Conservation (phyloP, 1,140 invertebrate genomes). For the Maconellicoccus hirsutus region DNA sequence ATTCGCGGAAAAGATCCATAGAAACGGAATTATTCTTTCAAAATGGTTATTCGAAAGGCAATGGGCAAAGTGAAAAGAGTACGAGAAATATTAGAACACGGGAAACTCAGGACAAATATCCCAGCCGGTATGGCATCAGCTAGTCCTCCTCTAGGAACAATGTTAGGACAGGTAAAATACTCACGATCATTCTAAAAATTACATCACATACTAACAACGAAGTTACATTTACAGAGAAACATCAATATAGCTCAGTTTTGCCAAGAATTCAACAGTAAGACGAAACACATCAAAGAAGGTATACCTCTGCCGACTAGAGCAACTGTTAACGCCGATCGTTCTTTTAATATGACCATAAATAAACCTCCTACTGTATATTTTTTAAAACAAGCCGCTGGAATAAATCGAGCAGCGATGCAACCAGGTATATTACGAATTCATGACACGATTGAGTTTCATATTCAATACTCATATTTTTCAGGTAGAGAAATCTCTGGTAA, state of each 20-base stretch:
- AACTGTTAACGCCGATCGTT: conserved; percentile 72
- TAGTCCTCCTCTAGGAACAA: conserved; percentile 80
- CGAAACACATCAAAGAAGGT: conserved; percentile 83
- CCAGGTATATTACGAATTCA: conserved; percentile 41
- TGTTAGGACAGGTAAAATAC: conserved; percentile 68
- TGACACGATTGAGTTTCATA: neutral
- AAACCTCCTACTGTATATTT: conserved; percentile 77
- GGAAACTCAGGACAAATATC: conserved; percentile 61
- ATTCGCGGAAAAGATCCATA: too few species aligned
- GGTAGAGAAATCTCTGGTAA: conserved; percentile 69
- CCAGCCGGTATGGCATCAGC: conserved; percentile 74
- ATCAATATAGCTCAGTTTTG: conserved; percentile 94
- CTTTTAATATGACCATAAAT: conserved; percentile 69
- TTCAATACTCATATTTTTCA: conserved; percentile 31
- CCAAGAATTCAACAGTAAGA: conserved; percentile 96
- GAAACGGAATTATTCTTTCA: too few species aligned
- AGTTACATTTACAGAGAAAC: conserved; percentile 55
- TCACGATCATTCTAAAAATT: conserved; percentile 9
- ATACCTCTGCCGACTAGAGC: conserved; percentile 76
- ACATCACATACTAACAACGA: neutral
- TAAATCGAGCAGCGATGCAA: conserved; percentile 67
- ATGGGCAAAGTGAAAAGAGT: too few species aligned
- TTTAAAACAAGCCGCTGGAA: conserved; percentile 89
- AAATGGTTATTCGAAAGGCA: too few species aligned
- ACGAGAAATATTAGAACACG: conserved; percentile 63